Evolutionary conservation across 2,888 invertebrate species (phyloP), one percentile per base, ranked within the genome.

Genomic region (Rhagophthalmus giganteus): DNA sequence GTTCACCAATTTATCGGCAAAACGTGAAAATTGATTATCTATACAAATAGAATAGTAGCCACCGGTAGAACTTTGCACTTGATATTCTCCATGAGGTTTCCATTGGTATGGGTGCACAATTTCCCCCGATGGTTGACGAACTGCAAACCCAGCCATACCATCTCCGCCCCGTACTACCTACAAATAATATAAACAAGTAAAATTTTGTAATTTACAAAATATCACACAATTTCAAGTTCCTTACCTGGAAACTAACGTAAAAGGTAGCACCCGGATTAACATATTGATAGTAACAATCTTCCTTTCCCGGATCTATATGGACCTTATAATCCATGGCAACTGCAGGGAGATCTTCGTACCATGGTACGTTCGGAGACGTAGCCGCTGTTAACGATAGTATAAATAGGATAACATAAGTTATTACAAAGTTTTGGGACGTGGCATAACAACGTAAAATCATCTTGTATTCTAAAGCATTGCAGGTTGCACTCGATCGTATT

Each of bases 291-390:
- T 94, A 96, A 76, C 96, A 96, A 70, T 96, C 95, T 76, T 95
- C 94, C 71, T 86, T 87, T 47, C 94, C 94, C n/a, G 94, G 90
- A 67, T 93, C 93, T 55, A 96, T 86, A 74, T 94, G 90, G 24
- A 96, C 90, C 77, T 94, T 94, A 72, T 96, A 96, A 71, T 95
- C 95, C 88, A 94, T 93, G 1, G 93, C 91, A 20, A 94, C 92
- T 6, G 94, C 94, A 7, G 94, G 94, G 46, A 90, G 75, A 61
- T 86, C 85, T 74, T 91, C 91, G 73, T 90, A 90, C 90, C 90
- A 90, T 71, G 88, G 88, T 62, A 81, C 78, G 25, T 82, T 80
- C 8, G 81, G 73, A 2, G 50, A 41, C 2, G 55, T 55, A 5
- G 41, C 41, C 34, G 28, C 24, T 11, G 12, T 41, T 5, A 13